Evolutionary conservation across 2,113 vertebrate species (phyloP), one percentile per base, ranked within the genome.

Genomic region (Phrynosoma platyrhinos): DNA sequence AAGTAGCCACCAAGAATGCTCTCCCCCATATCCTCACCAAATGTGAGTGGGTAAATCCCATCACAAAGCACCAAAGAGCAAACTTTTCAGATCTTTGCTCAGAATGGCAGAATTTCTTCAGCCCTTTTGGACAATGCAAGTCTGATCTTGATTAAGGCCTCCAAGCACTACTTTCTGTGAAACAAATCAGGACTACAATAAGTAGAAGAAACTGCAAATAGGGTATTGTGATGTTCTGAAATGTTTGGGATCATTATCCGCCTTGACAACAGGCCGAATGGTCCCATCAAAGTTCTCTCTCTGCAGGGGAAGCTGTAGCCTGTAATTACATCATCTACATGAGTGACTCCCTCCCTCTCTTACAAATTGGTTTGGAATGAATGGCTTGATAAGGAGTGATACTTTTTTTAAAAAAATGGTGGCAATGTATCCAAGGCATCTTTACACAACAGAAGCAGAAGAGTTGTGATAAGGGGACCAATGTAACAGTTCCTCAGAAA

Each of bases 241-340:
- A 47, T 47, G 55, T 47, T 82, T 86, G 30, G 79, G 47, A 77
- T 55, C 40, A 62, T 82, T 76, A 55, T 82, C 72, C 69, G 69
- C n/a, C 62, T 40, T 86, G 42, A 82, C n/a, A 69, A 78, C 42
- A 53, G 69, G 62, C 58, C 66, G 23, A 86, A 82, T 58, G 47
- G 52, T 47, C 82, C 79, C 32, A 42, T 82, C 52, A 78, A 75
- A 55, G n/a, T 71, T 82, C 79, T 71, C 88, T 66, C 79, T n/a
- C n/a, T 82, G 36, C 62, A 86, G 32, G 66, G 20, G 52, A 82
- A 82, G 64, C 32, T n/a, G n/a, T 62, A 62, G 74, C 79, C 53
- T 79, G 52, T 52, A 71, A 86, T 36, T 90, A 86, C 71, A 78
- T 79, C 87, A 58, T 71, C 58, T 47, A 72, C 69, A 83, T 82